Evolutionary conservation across 2,113 vertebrate species (phyloP).

Genomic region (Varanus komodoensis): DNA sequence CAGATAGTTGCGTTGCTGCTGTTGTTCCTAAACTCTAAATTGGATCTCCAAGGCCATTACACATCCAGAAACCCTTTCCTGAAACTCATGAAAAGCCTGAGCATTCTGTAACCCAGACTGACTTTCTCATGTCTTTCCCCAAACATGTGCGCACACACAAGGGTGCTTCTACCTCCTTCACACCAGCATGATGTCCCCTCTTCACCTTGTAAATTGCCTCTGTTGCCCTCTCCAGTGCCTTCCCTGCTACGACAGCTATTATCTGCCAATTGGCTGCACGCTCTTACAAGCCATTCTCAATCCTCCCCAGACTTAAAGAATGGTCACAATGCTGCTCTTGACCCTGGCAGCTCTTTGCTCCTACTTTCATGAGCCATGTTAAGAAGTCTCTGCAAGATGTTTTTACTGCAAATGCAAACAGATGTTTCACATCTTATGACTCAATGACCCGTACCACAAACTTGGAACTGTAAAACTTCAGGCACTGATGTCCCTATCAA

Average conservation of each 20-base stretch:
- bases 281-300: conserved; percentile 47
- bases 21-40: not conserved
- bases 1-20: too few species aligned
- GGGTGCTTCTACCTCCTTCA: not conserved
- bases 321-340: conserved; percentile 45
- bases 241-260: conserved; percentile 51
- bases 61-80: not conserved
- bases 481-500: conserved; percentile 69
- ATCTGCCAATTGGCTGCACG: conserved; percentile 47
- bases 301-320: conserved; percentile 49
- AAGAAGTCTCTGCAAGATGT: conserved; percentile 48
- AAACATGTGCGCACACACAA: not conserved
- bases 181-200: not conserved
- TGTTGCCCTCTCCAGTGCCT: not conserved
- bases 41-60: not conserved
- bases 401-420: conserved; percentile 71
- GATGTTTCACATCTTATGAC: conserved; percentile 66
- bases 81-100: not conserved
- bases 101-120: not conserved
- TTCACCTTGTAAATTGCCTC: not conserved
- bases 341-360: conserved; percentile 29
- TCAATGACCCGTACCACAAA: conserved; percentile 67
- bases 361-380: conserved; percentile 23
- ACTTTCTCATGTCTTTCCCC: not conserved
- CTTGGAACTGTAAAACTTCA: conserved; percentile 65